Evolutionary conservation across 2,888 invertebrate genomes (phyloP).

Genomic region (Tiliacea aurago): DNA sequence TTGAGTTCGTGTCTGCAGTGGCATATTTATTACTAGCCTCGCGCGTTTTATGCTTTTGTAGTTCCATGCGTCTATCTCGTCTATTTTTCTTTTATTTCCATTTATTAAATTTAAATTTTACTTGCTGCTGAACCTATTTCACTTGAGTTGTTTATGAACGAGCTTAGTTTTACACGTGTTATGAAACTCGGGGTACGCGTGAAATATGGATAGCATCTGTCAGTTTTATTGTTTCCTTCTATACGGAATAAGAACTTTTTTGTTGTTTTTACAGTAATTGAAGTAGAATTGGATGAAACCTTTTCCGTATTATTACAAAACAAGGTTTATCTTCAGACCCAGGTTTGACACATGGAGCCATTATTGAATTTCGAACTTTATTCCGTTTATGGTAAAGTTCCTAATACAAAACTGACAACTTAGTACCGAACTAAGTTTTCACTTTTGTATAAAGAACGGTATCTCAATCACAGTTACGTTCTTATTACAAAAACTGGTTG

Average conservation of each 20-base stretch:
- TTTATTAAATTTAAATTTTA: slow-evolving; percentile 74
- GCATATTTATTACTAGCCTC: slow-evolving; percentile 79
- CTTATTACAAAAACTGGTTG: too few relatives aligned
- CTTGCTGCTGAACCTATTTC: slow-evolving; percentile 63
- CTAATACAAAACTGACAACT: too few relatives aligned
- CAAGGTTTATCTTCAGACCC: too few relatives aligned
- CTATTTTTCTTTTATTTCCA: slow-evolving; percentile 71
- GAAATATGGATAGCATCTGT: slow-evolving; percentile 33
- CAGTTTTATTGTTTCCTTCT: slow-evolving; percentile 37
- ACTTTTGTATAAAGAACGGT: too few relatives aligned
- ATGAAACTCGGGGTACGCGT: slow-evolving; percentile 27
- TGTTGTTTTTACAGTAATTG: not conserved
- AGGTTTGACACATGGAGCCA: too few relatives aligned
- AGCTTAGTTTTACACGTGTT: slow-evolving; percentile 37
- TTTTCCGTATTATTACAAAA: too few relatives aligned
- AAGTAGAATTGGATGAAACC: not conserved
- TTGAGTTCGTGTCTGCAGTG: slow-evolving; percentile 75
- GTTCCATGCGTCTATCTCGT: slow-evolving; percentile 67
- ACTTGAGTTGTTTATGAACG: slow-evolving; percentile 66
- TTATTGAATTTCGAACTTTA: too few relatives aligned
- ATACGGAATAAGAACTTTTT: not conserved
- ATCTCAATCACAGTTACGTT: too few relatives aligned
- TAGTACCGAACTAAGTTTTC: too few relatives aligned
- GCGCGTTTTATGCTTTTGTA: slow-evolving; percentile 77
- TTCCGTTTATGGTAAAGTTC: too few relatives aligned